phyloP scores from a whole-genome alignment of 1,140 invertebrate species.

The Glomeris maerens region DNA sequence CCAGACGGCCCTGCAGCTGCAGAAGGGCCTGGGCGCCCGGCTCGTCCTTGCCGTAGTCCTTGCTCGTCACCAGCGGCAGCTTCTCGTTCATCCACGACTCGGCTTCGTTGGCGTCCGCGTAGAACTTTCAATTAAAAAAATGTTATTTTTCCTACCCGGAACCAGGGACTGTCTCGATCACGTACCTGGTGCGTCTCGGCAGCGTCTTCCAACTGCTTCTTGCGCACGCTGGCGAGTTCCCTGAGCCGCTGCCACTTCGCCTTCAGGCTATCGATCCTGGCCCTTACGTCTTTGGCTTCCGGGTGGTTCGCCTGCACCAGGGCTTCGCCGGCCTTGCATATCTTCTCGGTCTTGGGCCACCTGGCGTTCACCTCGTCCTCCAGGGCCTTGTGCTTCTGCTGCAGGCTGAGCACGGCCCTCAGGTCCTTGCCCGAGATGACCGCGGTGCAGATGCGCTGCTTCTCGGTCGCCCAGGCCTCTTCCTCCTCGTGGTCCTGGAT shows the following conservation, averaged over 20 bases:
- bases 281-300: slow-evolving; percentile 56
- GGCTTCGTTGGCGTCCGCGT: slow-evolving; percentile 91
- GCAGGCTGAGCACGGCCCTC: slow-evolving; percentile 67
- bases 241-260: slow-evolving; percentile 73
- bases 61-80: slow-evolving; percentile 67
- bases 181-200: slow-evolving; percentile 77
- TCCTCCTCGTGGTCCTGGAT: slow-evolving; percentile 83
- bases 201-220: slow-evolving; percentile 80
- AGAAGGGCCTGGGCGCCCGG: slow-evolving; percentile 70
- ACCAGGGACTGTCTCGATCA: no score
- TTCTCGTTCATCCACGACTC: slow-evolving; percentile 96
- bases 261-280: slow-evolving; percentile 61
- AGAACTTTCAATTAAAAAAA: slow-evolving; percentile 49
- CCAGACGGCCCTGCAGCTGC: slow-evolving; percentile 69
- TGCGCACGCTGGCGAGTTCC: slow-evolving; percentile 62
- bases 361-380: slow-evolving; percentile 83
- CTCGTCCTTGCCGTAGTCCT: slow-evolving; percentile 79
- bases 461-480: slow-evolving; percentile 83
- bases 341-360: slow-evolving; percentile 58
- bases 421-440: slow-evolving; percentile 88
- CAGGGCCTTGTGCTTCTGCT: slow-evolving; percentile 85
- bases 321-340: slow-evolving; percentile 53
- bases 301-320: slow-evolving; percentile 63
- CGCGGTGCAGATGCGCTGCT: slow-evolving; percentile 75
- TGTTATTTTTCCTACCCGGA: no score